phyloP scores from a whole-genome alignment of 2,113 vertebrate genomes.

The Salvator merianae region DNA sequence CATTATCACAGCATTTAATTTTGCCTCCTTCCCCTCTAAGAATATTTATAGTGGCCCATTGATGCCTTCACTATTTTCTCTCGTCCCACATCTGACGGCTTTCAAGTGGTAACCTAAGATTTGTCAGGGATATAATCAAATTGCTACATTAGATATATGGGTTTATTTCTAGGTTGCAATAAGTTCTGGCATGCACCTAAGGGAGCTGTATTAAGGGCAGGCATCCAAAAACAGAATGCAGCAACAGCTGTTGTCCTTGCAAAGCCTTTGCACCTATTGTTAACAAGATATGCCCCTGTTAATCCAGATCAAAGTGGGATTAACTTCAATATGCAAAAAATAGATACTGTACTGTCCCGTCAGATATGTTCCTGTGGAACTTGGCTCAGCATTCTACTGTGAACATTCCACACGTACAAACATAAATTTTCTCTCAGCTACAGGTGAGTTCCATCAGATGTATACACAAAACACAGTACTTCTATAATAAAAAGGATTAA shows the following conservation, averaged over 20 bases:
- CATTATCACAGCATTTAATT: not conserved
- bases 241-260: not conserved
- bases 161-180: not conserved
- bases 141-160: accelerated
- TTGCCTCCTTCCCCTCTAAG: not conserved
- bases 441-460: accelerated
- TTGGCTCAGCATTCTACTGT: accelerated
- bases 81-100: not conserved
- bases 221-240: not conserved
- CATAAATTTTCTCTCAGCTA: not conserved
- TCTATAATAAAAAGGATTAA: not conserved
- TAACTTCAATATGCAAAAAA: constrained; percentile 34
- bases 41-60: accelerated
- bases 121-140: accelerated
- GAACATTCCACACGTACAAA: accelerated
- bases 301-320: constrained; percentile 40
- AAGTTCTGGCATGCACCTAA: accelerated
- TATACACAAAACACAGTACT: not conserved
- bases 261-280: not conserved
- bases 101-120: accelerated
- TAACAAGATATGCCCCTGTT: not conserved
- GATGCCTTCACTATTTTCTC: accelerated
- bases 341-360: constrained; percentile 48
- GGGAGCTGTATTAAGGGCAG: not conserved
- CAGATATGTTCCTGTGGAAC: accelerated